These are phyloP conservation scores for Caenorhabditis macrosperma DNA, from an alignment of 2,888 invertebrate species.

Conservation along the genomic window DNA sequence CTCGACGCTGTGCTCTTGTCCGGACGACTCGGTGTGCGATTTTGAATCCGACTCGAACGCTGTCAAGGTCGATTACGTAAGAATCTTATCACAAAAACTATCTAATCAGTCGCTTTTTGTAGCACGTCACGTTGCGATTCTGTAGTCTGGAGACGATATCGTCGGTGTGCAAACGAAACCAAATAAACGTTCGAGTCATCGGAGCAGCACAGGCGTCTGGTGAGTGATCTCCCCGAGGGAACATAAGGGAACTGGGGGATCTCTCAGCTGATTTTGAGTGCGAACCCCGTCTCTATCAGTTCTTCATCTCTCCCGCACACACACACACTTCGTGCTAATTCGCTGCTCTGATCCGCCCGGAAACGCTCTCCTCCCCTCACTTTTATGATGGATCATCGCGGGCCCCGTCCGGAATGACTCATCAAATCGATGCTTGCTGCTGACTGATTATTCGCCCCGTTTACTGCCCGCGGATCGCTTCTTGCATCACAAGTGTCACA, in stretches of 20 bases:
- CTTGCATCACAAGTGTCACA: slow-evolving; percentile 54
- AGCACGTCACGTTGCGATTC: slow-evolving; percentile 60
- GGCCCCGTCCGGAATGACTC: slow-evolving; percentile 32
- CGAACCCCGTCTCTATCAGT: not conserved
- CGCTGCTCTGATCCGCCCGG: slow-evolving; percentile 5
- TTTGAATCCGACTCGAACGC: slow-evolving; percentile 48
- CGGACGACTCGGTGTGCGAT: slow-evolving; percentile 38
- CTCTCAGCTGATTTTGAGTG: not conserved
- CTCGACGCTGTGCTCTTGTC: slow-evolving; percentile 48
- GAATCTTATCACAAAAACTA: not conserved
- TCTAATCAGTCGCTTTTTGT: slow-evolving; percentile 18
- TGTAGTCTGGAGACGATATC: slow-evolving; percentile 37
- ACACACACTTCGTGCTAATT: not conserved
- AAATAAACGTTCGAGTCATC: slow-evolving; percentile 41
- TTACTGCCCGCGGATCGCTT: slow-evolving; percentile 2
- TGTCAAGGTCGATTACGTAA: slow-evolving; percentile 58
- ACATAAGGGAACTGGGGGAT: not conserved
- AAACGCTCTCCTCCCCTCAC: slow-evolving; percentile 3
- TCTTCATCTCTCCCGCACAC: not conserved
- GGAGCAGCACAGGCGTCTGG: slow-evolving; percentile 50
- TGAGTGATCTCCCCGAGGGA: slow-evolving; percentile 7
- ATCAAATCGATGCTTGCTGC: slow-evolving; percentile 12
- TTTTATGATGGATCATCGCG: slow-evolving; percentile 50
- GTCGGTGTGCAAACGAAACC: slow-evolving; percentile 35
- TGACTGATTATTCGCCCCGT: slow-evolving; percentile 40